These are phyloP conservation scores for Noctua pronuba DNA, from an alignment of 2,888 invertebrate genomes.

Conservation along the genomic window DNA sequence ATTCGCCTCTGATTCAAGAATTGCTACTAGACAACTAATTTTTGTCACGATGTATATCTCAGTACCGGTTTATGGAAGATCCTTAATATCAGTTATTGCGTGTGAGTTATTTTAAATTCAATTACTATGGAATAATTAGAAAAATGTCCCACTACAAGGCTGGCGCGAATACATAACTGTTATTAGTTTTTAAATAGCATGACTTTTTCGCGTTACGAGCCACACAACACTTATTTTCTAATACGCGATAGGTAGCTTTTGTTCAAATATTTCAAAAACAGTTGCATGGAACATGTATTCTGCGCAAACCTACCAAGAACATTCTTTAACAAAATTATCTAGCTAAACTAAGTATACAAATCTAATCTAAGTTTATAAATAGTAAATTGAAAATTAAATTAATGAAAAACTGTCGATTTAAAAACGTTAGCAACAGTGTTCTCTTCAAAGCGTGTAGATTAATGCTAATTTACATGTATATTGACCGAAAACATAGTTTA, in stretches of 20 bases:
- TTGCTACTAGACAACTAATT: constrained; percentile 17
- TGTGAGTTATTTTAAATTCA: constrained; percentile 23
- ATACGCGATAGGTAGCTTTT: not conserved
- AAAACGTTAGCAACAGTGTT: constrained; percentile 26
- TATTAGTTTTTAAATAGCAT: not conserved
- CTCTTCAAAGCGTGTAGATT: constrained; percentile 40
- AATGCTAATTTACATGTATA: constrained; percentile 51
- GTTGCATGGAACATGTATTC: constrained; percentile 12
- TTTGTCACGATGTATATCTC: constrained; percentile 5
- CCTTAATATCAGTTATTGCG: constrained; percentile 36
- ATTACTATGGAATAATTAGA: constrained; percentile 16
- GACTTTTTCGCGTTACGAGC: not conserved
- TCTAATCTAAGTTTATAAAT: constrained; percentile 28
- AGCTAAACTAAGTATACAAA: constrained; percentile 34
- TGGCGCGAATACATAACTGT: constrained; percentile 15
- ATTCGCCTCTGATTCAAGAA: constrained; percentile 27
- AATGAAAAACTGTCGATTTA: constrained; percentile 16
- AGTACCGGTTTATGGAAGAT: constrained; percentile 31
- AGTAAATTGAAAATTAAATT: constrained; percentile 4
- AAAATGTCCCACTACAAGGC: constrained; percentile 25
- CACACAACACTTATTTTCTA: not conserved
- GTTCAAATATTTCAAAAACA: constrained; percentile 6
- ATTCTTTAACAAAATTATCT: constrained; percentile 31
- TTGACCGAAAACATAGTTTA: constrained; percentile 50
- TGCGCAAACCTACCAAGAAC: constrained; percentile 41